Evolutionary conservation across 2,113 vertebrate species (phyloP).

Genomic region (Pseudopodoces humilis): DNA sequence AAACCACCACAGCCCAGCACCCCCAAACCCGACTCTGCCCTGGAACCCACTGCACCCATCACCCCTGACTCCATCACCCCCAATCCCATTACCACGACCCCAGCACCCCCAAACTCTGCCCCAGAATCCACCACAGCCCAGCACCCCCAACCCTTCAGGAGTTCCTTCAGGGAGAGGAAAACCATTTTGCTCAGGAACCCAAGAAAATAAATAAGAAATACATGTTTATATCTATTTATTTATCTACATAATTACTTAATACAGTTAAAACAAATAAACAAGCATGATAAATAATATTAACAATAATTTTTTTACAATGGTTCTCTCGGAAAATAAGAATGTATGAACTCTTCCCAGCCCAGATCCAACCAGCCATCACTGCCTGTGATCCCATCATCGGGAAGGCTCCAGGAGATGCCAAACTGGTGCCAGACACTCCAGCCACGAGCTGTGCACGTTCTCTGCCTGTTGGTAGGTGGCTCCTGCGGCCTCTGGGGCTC

Average conservation of each 20-base stretch:
- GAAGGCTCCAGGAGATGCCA: rapidly evolving
- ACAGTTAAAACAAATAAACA: neutral
- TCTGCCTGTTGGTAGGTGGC: rapidly evolving
- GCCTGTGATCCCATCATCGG: rapidly evolving
- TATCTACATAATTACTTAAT: neutral
- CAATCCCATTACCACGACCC: neutral
- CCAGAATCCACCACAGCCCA: neutral
- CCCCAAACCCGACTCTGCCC: neutral
- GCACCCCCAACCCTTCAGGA: neutral
- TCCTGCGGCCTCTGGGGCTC: neutral
- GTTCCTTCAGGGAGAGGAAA: neutral
- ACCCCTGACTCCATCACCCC: neutral
- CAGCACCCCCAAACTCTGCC: neutral
- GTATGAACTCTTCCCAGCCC: rapidly evolving
- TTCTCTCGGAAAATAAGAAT: neutral
- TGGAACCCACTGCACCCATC: neutral
- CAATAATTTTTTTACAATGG: rapidly evolving
- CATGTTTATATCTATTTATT: neutral
- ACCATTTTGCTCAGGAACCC: rapidly evolving
- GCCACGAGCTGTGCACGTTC: neutral
- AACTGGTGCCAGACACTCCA: rapidly evolving
- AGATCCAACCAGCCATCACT: rapidly evolving
- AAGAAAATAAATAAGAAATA: neutral
- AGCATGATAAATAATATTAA: neutral
- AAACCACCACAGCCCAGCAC: neutral